Percentiles rank a stretch among this genome's conserved stretches.
Evolutionary conservation across 2,888 invertebrate species (phyloP).

Genomic region (Drosophila neonasuta): DNA sequence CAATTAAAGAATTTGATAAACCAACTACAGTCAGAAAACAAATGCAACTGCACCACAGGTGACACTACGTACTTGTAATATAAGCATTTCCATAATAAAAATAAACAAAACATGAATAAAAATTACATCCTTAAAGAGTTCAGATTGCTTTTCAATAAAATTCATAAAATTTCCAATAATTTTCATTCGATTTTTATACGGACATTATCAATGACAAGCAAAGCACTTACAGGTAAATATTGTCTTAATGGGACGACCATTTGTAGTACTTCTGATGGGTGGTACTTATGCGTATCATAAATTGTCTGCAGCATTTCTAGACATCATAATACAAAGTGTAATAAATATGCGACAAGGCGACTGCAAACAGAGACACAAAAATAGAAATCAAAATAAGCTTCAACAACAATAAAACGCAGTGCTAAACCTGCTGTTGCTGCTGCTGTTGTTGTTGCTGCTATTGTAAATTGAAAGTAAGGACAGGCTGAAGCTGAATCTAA

Average conservation of each 20-base stretch:
- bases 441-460: constrained; percentile 20
- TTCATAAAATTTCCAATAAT: background rate
- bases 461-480: constrained; percentile 42
- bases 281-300: constrained; percentile 57
- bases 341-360: constrained; percentile 66
- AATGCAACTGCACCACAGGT: too few species aligned
- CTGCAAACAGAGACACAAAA: constrained; percentile 44
- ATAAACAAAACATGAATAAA: background rate
- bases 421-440: constrained; percentile 17
- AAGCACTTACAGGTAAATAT: constrained; percentile 47
- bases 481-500: constrained; percentile 23
- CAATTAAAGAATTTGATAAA: too few species aligned
- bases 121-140: background rate
- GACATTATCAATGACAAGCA: constrained; percentile 40
- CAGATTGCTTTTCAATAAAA: background rate
- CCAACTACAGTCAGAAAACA: too few species aligned
- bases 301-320: constrained; percentile 67
- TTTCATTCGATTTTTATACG: background rate
- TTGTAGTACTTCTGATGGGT: constrained; percentile 13
- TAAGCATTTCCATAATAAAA: background rate
- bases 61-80: background rate
- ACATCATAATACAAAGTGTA: constrained; percentile 74
- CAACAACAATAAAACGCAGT: constrained; percentile 17
- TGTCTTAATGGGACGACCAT: constrained; percentile 52
- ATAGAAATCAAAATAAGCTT: constrained; percentile 69